Conservation (phyloP, 2,113 vertebrate genomes). For the Poeciliopsis prolifica region DNA sequence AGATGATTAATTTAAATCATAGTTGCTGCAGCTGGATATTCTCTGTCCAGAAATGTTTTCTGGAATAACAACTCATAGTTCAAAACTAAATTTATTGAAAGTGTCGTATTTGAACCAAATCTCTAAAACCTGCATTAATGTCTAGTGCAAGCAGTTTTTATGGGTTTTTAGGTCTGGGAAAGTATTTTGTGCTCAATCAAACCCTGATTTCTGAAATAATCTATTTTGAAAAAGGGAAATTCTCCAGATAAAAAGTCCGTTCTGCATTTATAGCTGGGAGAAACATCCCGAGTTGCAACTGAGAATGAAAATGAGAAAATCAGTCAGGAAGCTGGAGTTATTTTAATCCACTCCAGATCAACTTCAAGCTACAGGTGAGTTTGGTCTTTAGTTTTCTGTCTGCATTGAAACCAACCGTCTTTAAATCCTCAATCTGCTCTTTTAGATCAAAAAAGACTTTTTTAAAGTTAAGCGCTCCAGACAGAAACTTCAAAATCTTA, state of each 20-base stretch:
- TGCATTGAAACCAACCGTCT: background rate
- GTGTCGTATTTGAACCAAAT: too few species aligned
- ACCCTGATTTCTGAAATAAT: too few species aligned
- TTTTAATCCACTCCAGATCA: conserved; percentile 5
- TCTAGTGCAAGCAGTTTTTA: too few species aligned
- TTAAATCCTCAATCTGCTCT: background rate
- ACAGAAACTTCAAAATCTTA: background rate
- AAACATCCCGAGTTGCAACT: conserved; percentile 16
- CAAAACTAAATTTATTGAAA: too few species aligned
- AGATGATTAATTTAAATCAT: too few species aligned
- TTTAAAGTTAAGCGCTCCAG: background rate
- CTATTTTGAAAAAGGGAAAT: conserved; percentile 6
- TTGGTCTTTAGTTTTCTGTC: background rate
- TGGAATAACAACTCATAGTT: too few species aligned
- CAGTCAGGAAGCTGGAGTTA: conserved; percentile 43
- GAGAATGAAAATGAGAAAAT: conserved; percentile 2
- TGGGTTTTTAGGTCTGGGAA: too few species aligned
- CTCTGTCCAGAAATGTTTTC: too few species aligned
- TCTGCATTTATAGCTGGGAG: background rate
- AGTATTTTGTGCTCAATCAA: too few species aligned
- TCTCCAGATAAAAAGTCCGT: background rate
- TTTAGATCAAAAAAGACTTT: background rate
- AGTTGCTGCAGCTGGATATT: too few species aligned
- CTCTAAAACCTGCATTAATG: too few species aligned
- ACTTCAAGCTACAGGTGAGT: background rate